Percentiles rank a stretch among this genome's conserved stretches.
Conservation (phyloP, 2,797 vertebrate species). For the Babyrousa celebensis region DNA sequence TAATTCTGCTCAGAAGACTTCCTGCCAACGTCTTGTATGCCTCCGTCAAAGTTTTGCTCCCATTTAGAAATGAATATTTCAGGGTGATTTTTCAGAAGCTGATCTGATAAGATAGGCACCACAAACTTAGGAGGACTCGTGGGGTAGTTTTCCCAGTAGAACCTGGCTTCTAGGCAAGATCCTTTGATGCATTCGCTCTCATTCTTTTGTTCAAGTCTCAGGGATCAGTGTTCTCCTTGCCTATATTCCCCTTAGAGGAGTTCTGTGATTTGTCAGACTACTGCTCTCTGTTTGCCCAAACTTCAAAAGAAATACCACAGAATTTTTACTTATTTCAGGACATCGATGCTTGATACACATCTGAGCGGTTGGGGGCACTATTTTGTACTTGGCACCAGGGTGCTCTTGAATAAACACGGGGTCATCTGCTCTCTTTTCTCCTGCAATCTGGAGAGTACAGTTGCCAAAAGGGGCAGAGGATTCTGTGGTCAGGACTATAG, state of each 20-base stretch:
- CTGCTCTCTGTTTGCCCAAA: constrained; percentile 65
- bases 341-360: not conserved
- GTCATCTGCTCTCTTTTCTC: not conserved
- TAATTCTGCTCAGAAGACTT: constrained; percentile 76
- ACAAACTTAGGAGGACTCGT: constrained; percentile 74
- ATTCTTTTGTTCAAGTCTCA: constrained; percentile 73
- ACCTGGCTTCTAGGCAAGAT: constrained; percentile 55
- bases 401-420: not conserved
- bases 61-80: constrained; percentile 82
- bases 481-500: not conserved
- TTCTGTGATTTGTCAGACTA: constrained; percentile 48
- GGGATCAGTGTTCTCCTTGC: constrained; percentile 79
- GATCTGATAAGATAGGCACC: constrained; percentile 71
- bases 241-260: constrained; percentile 54
- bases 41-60: constrained; percentile 74
- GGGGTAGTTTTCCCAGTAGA: constrained; percentile 69
- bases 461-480: not conserved
- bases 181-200: constrained; percentile 76
- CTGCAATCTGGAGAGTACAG: not conserved
- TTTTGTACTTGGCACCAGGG: not conserved
- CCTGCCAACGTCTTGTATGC: constrained; percentile 74
- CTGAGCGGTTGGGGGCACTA: not conserved
- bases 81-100: constrained; percentile 77
- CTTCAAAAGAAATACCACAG: not conserved
- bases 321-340: constrained; percentile 16